A percentile compares a stretch with the other conserved stretches of the same genome.
phyloP scores from a whole-genome alignment of 2,113 vertebrate species.

The Choloepus hoffmanni region DNA sequence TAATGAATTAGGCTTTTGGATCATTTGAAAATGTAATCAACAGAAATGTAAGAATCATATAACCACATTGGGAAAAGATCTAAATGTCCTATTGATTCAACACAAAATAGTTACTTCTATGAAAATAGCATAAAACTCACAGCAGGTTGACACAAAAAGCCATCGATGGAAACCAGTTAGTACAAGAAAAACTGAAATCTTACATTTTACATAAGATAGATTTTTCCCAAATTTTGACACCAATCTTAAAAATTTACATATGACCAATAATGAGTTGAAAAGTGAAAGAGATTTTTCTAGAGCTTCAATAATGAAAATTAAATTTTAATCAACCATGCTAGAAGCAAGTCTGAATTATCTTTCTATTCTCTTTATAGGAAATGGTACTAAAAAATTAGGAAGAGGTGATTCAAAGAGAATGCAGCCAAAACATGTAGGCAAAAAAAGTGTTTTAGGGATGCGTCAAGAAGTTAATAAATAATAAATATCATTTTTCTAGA shows the following conservation, averaged over 20 bases:
- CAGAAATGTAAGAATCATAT: neutral
- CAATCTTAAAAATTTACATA: neutral
- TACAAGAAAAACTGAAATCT: neutral
- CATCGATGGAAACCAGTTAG: neutral
- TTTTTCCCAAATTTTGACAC: neutral
- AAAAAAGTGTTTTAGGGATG: neutral
- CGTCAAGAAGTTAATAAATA: neutral
- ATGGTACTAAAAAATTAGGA: neutral
- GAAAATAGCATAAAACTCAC: slow-evolving; percentile 7
- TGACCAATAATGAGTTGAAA: neutral
- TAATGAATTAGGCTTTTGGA: neutral
- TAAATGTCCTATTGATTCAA: neutral
- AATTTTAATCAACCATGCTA: neutral
- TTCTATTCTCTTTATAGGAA: neutral
- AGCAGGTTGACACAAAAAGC: neutral
- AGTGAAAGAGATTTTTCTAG: neutral
- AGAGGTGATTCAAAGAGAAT: neutral
- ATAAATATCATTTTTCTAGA: neutral
- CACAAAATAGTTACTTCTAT: neutral
- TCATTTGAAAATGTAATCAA: neutral
- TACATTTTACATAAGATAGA: neutral
- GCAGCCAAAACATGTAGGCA: neutral
- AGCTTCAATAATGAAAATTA: slow-evolving; percentile 37
- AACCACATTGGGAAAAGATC: neutral
- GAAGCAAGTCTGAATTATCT: neutral